phyloP scores from a whole-genome alignment of 2,113 vertebrate species.

The Dolichallabes microphthalmus region DNA sequence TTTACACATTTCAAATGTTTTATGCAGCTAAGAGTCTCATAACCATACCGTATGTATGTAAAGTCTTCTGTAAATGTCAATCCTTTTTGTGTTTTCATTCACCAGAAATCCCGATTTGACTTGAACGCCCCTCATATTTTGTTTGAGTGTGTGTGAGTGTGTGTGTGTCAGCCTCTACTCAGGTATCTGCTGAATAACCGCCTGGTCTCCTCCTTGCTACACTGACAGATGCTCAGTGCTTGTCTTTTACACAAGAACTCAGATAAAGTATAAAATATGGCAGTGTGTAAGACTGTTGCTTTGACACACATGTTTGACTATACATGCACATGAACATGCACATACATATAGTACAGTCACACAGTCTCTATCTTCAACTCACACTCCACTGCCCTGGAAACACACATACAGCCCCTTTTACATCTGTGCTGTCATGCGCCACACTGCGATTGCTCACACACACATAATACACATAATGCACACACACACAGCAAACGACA shows the following conservation, averaged over 20 bases:
- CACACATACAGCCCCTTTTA: constrained; percentile 54
- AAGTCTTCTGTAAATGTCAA: too few relatives aligned
- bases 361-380: constrained; percentile 27
- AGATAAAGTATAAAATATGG: constrained; percentile 42
- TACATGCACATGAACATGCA: constrained; percentile 13
- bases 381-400: constrained; percentile 45
- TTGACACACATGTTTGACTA: background rate
- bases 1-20: too few relatives aligned
- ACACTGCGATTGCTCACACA: constrained; percentile 60
- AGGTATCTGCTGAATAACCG: constrained; percentile 22
- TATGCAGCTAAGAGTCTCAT: too few relatives aligned
- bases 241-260: constrained; percentile 41
- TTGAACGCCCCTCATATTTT: background rate
- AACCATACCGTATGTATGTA: too few relatives aligned
- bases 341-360: constrained; percentile 24
- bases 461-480: constrained; percentile 11
- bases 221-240: constrained; percentile 27
- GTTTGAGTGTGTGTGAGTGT: constrained; percentile 27
- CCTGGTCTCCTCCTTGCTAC: background rate
- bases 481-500: constrained; percentile 57
- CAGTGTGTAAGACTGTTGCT: background rate
- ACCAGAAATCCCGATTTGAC: too few relatives aligned
- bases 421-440: constrained; percentile 58
- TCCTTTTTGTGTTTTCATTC: too few relatives aligned
- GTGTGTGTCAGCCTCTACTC: background rate